Evolutionary conservation across 2,888 invertebrate genomes (phyloP), one percentile per base, ranked within the genome.

Genomic region (Fissipunctia ypsillon): DNA sequence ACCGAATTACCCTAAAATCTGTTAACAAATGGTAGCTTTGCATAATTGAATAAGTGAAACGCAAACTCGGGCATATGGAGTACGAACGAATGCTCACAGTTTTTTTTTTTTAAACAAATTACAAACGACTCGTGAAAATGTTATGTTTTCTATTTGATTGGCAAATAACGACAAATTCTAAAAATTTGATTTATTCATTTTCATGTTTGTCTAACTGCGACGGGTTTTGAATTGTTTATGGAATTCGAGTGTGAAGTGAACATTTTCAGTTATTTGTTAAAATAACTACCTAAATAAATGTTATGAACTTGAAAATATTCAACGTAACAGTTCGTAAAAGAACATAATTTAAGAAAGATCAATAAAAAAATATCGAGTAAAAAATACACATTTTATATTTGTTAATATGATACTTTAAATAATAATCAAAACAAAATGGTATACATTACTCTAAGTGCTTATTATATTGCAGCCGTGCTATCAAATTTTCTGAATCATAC

Each of bases 21-120:
- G 96, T 94, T 95, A 96, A 95, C 95, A 94, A 95, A 95, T 96
- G 94, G 94, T 90, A 88, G 95, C 93, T 95, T 94, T 95, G 94
- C 95, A 95, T 96, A 95, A 95, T 95, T 95, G 91, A 95, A 95
- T 93, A 92, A 91, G 91, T 91, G 86, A 84, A 90, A 92, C 89
- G 92, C 89, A 91, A 94, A 92, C 91, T 88, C 89, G 74, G 89
- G 88, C 94, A 93, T 94, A 94, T 93, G 93, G 91, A 90, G 88
- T 82, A 84, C 87, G 86, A 88, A 73, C 28, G 86, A 87, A 84
- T 72, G 74, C 74, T 85, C 88, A 87, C 84, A 84, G 28, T 10
- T n/a, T 86, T 80, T 84, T 84, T n/a, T n/a, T 88, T 90, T 89
- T 87, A 77, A 81, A 84, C 80, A 84, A 87, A 87, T 89, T 87